These are phyloP conservation scores for Pseudopipra pipra DNA, from an alignment of 2,113 vertebrate genomes.

Conservation along the genomic window DNA sequence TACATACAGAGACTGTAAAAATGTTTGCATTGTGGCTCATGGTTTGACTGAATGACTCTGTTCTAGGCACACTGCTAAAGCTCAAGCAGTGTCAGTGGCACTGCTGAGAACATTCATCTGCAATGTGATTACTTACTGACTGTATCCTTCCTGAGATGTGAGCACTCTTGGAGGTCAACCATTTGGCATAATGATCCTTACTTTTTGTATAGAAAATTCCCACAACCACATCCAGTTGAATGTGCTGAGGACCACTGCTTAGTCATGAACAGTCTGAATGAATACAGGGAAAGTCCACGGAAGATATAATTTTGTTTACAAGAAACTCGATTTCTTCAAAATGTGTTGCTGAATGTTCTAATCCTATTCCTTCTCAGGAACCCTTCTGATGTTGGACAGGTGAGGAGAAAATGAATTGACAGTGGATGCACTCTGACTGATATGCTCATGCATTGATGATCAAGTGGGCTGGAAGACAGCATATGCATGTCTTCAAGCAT, in stretches of 20 bases:
- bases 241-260: neutral
- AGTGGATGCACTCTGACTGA: neutral
- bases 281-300: neutral
- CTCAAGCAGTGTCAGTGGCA: neutral
- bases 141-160: neutral
- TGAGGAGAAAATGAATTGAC: neutral
- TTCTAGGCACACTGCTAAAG: neutral
- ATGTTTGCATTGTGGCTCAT: neutral
- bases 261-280: neutral
- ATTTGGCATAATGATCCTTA: neutral
- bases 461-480: neutral
- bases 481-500: neutral
- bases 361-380: neutral
- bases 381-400: neutral
- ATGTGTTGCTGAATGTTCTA: neutral
- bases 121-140: neutral
- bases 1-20: neutral
- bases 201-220: neutral
- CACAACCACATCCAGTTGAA: neutral
- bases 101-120: neutral
- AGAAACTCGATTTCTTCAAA: neutral
- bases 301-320: neutral
- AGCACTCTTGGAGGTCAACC: neutral
- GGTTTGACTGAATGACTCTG: neutral
- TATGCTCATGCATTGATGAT: neutral